phyloP scores from a whole-genome alignment of 2,113 vertebrate genomes.

The Atrichornis clamosus region DNA sequence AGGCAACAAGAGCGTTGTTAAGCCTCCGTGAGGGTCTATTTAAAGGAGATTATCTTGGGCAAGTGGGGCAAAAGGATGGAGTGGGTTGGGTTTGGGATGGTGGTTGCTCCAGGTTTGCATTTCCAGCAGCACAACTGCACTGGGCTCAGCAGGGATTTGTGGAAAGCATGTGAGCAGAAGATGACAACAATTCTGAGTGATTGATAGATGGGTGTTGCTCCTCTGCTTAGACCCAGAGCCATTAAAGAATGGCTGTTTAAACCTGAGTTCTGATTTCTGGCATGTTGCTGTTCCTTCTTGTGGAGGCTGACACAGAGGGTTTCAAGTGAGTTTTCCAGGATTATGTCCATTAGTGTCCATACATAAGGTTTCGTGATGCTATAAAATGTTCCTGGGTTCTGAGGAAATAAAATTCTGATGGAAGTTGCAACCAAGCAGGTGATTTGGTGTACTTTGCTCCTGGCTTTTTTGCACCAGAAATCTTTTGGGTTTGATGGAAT shows the following conservation, averaged over 20 bases:
- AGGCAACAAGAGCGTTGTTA: background rate
- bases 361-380: background rate
- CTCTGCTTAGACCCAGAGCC: background rate
- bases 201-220: background rate
- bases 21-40: background rate
- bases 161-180: background rate
- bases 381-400: background rate
- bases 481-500: background rate
- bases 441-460: background rate
- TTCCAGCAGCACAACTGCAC: background rate
- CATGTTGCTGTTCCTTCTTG: background rate
- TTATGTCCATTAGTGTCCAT: background rate
- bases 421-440: background rate
- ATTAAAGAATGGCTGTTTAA: background rate
- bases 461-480: background rate
- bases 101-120: fast-evolving
- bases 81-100: background rate
- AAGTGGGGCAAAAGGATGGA: background rate
- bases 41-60: background rate
- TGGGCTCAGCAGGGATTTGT: background rate
- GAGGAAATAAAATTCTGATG: background rate
- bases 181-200: background rate
- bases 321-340: background rate
- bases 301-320: background rate
- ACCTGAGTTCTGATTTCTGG: background rate